Evolutionary conservation across 92 coral and sea anemone genomes (phyloP).

Genomic region (Parazoanthus darwini): DNA sequence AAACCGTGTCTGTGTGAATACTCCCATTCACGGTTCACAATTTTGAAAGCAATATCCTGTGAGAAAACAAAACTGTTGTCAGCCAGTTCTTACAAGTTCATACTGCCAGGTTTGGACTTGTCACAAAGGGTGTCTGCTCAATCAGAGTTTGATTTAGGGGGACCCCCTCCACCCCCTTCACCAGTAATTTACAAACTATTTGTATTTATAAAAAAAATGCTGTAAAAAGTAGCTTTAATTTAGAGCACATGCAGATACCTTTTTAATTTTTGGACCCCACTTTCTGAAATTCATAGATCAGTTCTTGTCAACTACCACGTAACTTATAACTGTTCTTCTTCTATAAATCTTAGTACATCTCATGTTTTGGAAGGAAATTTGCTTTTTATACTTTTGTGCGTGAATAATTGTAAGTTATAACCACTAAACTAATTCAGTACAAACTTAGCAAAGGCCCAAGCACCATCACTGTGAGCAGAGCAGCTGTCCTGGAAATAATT

Average conservation of each 20-base stretch:
- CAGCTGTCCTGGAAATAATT: no score
- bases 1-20: slow-evolving; percentile 97
- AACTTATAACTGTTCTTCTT: not conserved
- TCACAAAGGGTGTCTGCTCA: not conserved
- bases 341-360: not conserved
- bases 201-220: no score
- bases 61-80: slow-evolving; percentile 24
- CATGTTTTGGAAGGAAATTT: not conserved
- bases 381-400: not conserved
- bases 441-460: not conserved
- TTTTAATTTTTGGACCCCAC: no score
- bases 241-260: no score
- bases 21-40: slow-evolving; percentile 99
- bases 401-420: not conserved
- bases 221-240: no score
- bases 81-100: not conserved
- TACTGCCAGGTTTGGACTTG: not conserved
- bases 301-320: not conserved
- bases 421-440: not conserved
- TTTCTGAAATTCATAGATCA: no score
- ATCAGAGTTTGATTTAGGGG: no score
- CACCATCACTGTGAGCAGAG: not conserved
- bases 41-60: slow-evolving; percentile 97
- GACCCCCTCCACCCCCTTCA: no score
- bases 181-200: no score